Conservation (phyloP, 2,888 invertebrate species). For the Drosophila hamatofila region DNA sequence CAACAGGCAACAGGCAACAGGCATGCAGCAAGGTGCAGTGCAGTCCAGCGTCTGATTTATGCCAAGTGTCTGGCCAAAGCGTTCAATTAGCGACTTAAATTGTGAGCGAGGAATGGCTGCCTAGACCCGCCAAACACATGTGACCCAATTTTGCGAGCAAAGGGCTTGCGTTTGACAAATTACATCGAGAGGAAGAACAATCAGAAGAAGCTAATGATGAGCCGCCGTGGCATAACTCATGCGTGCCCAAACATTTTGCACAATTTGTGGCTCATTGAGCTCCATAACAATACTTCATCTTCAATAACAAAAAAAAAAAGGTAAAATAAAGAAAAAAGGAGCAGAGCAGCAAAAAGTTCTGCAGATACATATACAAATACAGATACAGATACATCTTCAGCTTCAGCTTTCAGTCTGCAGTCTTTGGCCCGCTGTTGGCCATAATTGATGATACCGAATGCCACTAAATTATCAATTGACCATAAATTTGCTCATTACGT, state of each 20-base stretch:
- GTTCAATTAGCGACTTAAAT: constrained; percentile 85
- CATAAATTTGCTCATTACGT: constrained; percentile 85
- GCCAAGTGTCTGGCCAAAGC: constrained; percentile 85
- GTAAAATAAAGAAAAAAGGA: constrained; percentile 1
- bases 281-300: constrained; percentile 84
- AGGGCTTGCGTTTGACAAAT: constrained; percentile 66
- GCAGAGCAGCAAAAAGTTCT: constrained; percentile 20
- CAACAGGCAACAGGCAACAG: constrained; percentile 30
- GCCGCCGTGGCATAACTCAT: constrained; percentile 79
- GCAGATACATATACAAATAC: not conserved
- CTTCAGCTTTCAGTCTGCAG: constrained; percentile 14
- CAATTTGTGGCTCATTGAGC: constrained; percentile 84
- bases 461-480: constrained; percentile 85
- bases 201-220: constrained; percentile 68
- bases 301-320: constrained; percentile 48
- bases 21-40: constrained; percentile 68
- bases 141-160: constrained; percentile 62
- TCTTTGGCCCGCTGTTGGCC: constrained; percentile 29
- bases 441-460: constrained; percentile 85
- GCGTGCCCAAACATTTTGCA: constrained; percentile 80
- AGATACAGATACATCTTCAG: constrained; percentile 19
- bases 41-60: constrained; percentile 81
- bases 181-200: constrained; percentile 47
- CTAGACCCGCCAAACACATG: constrained; percentile 45
- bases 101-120: constrained; percentile 65